Evolutionary conservation across 2,797 vertebrate genomes (phyloP), one percentile per base, ranked within the genome.

Genomic region (Tokudaia muenninki): DNA sequence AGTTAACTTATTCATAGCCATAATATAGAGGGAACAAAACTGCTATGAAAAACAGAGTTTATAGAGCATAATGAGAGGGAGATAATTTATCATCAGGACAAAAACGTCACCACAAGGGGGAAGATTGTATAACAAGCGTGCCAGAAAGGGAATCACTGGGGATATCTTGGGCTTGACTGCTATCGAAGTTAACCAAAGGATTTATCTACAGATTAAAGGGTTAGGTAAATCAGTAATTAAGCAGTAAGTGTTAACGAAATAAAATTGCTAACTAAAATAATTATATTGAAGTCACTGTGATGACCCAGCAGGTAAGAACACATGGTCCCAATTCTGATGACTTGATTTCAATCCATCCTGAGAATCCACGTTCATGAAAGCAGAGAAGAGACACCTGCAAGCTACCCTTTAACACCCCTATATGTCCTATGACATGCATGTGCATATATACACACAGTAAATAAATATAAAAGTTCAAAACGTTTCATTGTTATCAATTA

Each of bases 211-310:
- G 9, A 57, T 79, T 47, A 84, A 92, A 80, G 44, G 57, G 77
- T 16, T 65, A 90, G 17, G 59, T 84, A 88, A 55, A n/a, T 83
- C 59, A 92, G 16, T 50, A 92, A 90, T 61, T 92, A 92, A 50
- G 9, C 81, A 65, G 44, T 3, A 63, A 78, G 31, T 44, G 8
- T 77, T 94, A 8, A 82, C 5, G 80, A 87, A 59, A 57, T 84
- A 80, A 2, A 91, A 86, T 17, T 44, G 7, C 29, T 55, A 37
- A 57, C 41, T 63, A 67, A n/a, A n/a, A 67, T 24, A 65, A 17
- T 34, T 84, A 6, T 0, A 65, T 31, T 86, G 29, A 86, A 10
- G 19, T 0, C 29, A 83, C 14, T 44, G 16, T 4, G 14, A 44
- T 61, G 37, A 0, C 0, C 0, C 59, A 63, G 57, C 19, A 26